phyloP scores from a whole-genome alignment of 2,888 invertebrate genomes.

The Lycaena phlaeas region DNA sequence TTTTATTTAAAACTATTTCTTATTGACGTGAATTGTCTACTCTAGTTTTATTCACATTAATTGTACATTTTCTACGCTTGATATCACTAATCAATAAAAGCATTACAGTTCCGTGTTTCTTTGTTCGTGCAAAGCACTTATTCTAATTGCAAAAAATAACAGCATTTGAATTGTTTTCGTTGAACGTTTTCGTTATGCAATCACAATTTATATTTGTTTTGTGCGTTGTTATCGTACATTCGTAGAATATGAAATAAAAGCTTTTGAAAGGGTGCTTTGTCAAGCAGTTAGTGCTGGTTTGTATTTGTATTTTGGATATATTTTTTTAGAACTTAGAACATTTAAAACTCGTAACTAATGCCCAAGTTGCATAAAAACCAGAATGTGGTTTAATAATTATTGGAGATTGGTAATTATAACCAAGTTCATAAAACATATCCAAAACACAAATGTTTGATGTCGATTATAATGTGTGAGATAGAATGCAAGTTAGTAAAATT shows the following conservation, averaged over 20 bases:
- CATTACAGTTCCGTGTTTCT: neutral
- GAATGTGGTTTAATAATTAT: no score
- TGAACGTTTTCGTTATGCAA: constrained; percentile 10
- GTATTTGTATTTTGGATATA: constrained; percentile 36
- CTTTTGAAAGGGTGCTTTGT: constrained; percentile 48
- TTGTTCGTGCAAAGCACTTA: constrained; percentile 11
- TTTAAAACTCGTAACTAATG: no score
- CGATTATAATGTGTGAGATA: constrained; percentile 14
- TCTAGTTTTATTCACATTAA: no score
- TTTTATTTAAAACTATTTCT: no score
- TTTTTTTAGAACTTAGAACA: constrained; percentile 29
- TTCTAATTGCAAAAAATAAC: constrained; percentile 15
- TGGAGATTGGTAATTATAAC: no score
- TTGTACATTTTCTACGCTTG: no score
- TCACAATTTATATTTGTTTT: neutral
- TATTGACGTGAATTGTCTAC: no score
- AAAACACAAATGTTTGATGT: constrained; percentile 15
- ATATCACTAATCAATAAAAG: no score
- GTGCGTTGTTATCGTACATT: neutral
- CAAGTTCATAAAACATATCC: constrained; percentile 40
- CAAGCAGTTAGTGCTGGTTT: constrained; percentile 62
- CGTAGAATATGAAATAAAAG: constrained; percentile 26
- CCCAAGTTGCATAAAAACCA: no score
- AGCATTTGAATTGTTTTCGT: constrained; percentile 2
- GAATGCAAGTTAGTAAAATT: constrained; percentile 46